Base-by-base conservation (phyloP, 2,888 invertebrate genomes). In the Tachina fera region DNA sequence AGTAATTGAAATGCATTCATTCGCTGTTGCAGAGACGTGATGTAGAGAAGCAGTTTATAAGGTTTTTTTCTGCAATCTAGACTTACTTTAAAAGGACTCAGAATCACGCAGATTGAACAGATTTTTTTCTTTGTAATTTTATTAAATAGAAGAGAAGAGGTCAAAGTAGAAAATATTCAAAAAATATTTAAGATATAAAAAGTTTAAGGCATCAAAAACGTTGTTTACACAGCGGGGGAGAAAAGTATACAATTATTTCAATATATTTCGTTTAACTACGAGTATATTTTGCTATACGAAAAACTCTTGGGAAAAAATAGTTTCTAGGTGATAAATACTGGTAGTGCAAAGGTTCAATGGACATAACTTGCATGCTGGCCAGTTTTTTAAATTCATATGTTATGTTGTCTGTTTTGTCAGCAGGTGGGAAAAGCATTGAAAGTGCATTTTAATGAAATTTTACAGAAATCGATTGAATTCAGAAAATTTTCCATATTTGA, bases 171-270 rank as follows among this genome's bases (percentile, higher is more conserved):
- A 85, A 60, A 68, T 61, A 43, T 70, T 74, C 56, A 81, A 72
- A 78, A 77, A 81, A 81, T 85, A 77, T 85, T 81, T 77, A 81
- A 68, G 74, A 68, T 56, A n/a, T n/a, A 80, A 75, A 75, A 51
- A 65, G 56, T 11, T 31, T 31, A 63, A 72, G 31, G 22, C 13
- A 74, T 31, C 31, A 43, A 31, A 39, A 16, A 19, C 13, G 9
- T 1, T 43, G 11, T n/a, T n/a, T n/a, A 56, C 58, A 77, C 67
- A 49, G 19, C 11, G 47, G 14, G 19, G 1, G 13, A 49, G 9
- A 67, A 39, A 49, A 58, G 16, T 16, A 16, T 10, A 5, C 16
- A 41, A 11, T 5, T 11, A 5, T 19, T n/a, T 16, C 3, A 16
- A 61, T 41, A 61, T 5, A 11, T 56, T 11, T 60, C 9, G 14